phyloP scores from a whole-genome alignment of 1,140 invertebrate species.

The Drosophila oshimai region DNA sequence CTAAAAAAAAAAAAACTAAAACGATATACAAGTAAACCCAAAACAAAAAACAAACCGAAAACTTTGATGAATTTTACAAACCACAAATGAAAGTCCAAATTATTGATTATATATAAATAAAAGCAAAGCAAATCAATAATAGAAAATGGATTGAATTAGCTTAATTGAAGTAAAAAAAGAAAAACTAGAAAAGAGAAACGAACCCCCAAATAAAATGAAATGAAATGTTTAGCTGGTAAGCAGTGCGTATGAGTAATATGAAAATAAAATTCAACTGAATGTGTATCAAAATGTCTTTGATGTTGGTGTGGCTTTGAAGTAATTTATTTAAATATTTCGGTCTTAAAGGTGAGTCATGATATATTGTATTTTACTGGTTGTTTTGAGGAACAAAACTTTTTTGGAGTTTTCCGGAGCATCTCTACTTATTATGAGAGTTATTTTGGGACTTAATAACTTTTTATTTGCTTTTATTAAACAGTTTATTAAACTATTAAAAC shows the following conservation, averaged over 20 bases:
- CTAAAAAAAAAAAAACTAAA: conserved; percentile 43
- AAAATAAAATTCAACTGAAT: conserved; percentile 75
- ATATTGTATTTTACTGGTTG: no score
- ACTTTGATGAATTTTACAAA: conserved; percentile 78
- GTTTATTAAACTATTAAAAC: no score
- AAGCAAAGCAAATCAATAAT: conserved; percentile 58
- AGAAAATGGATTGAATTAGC: conserved; percentile 66
- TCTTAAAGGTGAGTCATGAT: background rate
- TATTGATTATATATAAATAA: conserved; percentile 50
- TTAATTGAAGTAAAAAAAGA: conserved; percentile 55
- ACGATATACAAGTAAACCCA: conserved; percentile 30
- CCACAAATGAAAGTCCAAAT: conserved; percentile 57
- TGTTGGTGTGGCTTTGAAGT: background rate
- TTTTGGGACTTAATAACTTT: no score
- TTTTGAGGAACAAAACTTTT: no score
- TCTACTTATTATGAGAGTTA: no score
- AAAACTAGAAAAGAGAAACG: conserved; percentile 13
- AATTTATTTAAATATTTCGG: background rate
- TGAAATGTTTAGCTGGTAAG: conserved; percentile 62
- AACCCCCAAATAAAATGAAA: conserved; percentile 30
- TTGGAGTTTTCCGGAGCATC: no score
- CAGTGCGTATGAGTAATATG: conserved; percentile 65
- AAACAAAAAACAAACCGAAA: conserved; percentile 25
- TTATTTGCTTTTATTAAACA: no score
- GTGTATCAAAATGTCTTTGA: conserved; percentile 41